Percentiles rank a stretch among this genome's conserved stretches.
Conservation (phyloP, 2,888 invertebrate genomes). For the Drosophila fungiperda region DNA sequence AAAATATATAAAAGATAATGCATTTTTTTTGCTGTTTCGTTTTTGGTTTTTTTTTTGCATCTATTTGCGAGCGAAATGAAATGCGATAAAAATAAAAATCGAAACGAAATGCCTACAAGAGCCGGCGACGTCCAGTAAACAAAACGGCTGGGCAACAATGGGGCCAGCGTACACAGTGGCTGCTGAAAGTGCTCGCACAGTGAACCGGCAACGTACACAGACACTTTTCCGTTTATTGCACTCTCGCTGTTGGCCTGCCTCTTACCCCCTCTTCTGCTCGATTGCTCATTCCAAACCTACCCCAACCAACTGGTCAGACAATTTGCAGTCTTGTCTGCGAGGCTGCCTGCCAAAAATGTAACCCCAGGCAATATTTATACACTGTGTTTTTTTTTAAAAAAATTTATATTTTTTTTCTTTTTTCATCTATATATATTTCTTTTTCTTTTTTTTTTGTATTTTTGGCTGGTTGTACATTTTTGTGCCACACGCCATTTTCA, state of each 20-base stretch:
- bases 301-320: slow-evolving; percentile 67
- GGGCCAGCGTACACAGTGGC: slow-evolving; percentile 58
- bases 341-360: slow-evolving; percentile 76
- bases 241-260: slow-evolving; percentile 47
- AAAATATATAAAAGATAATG: slow-evolving; percentile 1
- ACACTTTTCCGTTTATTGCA: slow-evolving; percentile 77
- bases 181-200: slow-evolving; percentile 46
- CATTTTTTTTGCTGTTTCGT: slow-evolving; percentile 1
- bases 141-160: slow-evolving; percentile 57
- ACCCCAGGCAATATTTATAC: slow-evolving; percentile 73
- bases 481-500: slow-evolving; percentile 76
- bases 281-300: not conserved
- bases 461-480: slow-evolving; percentile 60
- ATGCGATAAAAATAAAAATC: slow-evolving; percentile 25
- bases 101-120: slow-evolving; percentile 22
- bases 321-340: slow-evolving; percentile 71
- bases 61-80: slow-evolving; percentile 28
- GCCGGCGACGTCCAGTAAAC: slow-evolving; percentile 50
- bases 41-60: slow-evolving; percentile 8
- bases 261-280: not conserved
- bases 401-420: slow-evolving; percentile 23
- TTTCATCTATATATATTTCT: not conserved
- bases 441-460: slow-evolving; percentile 21
- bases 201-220: slow-evolving; percentile 42
- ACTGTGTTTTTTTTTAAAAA: slow-evolving; percentile 33